These are phyloP conservation scores for Laticauda colubrina DNA, from an alignment of 2,113 vertebrate genomes.

Conservation along the genomic window DNA sequence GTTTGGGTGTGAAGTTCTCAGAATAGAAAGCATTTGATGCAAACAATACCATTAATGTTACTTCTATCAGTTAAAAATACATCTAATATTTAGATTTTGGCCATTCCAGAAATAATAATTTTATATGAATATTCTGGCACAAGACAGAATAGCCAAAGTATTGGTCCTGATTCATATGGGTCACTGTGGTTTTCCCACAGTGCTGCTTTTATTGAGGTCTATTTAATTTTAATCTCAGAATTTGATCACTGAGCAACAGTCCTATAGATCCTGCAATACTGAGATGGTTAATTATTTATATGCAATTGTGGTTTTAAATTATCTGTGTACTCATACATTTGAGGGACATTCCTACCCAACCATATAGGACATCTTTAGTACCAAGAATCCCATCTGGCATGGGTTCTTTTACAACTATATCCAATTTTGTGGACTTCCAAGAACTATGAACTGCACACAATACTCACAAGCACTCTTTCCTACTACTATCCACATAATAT, in stretches of 20 bases:
- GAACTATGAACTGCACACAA: background rate
- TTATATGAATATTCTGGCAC: background rate
- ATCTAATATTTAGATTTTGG: background rate
- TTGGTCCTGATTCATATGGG: background rate
- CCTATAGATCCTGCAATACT: background rate
- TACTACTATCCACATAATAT: background rate
- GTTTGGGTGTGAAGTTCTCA: background rate
- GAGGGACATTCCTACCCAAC: background rate
- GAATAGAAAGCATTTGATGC: background rate
- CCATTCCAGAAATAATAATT: background rate
- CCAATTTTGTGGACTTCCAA: background rate
- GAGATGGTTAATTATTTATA: background rate
- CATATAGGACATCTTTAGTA: background rate
- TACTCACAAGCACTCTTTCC: background rate
- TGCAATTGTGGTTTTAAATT: background rate
- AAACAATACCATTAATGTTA: background rate
- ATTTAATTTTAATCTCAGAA: constrained; percentile 9
- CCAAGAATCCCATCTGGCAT: background rate
- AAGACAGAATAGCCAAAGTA: background rate
- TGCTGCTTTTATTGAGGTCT: background rate
- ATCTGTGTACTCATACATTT: background rate
- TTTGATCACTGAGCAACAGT: background rate
- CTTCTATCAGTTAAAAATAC: background rate
- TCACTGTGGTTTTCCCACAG: background rate
- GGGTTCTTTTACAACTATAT: background rate